phyloP scores from a whole-genome alignment of 2,888 invertebrate species.

The Drosophila meridiana region DNA sequence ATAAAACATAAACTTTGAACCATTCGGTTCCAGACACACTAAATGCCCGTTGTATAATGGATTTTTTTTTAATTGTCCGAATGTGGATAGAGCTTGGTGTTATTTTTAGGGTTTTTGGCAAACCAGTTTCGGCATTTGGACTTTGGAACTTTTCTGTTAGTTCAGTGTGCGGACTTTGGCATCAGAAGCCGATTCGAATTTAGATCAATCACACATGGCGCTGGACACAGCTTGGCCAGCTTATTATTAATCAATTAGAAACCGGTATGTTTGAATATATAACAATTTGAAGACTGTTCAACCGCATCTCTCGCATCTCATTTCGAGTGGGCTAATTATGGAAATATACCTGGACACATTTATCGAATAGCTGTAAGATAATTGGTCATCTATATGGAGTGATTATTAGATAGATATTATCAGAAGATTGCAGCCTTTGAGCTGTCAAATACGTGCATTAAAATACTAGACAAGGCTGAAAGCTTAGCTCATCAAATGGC shows the following conservation, averaged over 20 bases:
- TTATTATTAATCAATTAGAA: constrained; percentile 28
- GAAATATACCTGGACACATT: constrained; percentile 36
- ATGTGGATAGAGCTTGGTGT: constrained; percentile 7
- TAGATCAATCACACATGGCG: constrained; percentile 17
- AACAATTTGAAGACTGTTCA: constrained; percentile 18
- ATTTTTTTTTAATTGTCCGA: constrained; percentile 20
- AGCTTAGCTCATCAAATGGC: not conserved
- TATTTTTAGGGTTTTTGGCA: constrained; percentile 1
- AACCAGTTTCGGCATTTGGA: constrained; percentile 41
- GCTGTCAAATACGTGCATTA: not conserved
- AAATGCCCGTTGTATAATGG: constrained; percentile 13
- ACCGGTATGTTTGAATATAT: constrained; percentile 37
- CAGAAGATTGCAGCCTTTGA: not conserved
- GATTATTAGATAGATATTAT: not conserved
- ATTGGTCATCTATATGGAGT: not conserved
- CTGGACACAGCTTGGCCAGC: constrained; percentile 6
- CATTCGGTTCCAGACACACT: constrained; percentile 23
- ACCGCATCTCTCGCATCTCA: constrained; percentile 9
- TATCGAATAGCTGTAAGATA: not conserved
- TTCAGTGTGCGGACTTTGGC: constrained; percentile 39
- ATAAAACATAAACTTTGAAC: constrained; percentile 14
- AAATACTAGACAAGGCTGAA: not conserved
- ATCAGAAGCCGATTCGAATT: constrained; percentile 11
- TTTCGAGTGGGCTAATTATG: constrained; percentile 20
- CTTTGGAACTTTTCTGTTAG: constrained; percentile 20